These are phyloP conservation scores for Physella acuta DNA, from an alignment of 1,140 invertebrate genomes.

Conservation along the genomic window DNA sequence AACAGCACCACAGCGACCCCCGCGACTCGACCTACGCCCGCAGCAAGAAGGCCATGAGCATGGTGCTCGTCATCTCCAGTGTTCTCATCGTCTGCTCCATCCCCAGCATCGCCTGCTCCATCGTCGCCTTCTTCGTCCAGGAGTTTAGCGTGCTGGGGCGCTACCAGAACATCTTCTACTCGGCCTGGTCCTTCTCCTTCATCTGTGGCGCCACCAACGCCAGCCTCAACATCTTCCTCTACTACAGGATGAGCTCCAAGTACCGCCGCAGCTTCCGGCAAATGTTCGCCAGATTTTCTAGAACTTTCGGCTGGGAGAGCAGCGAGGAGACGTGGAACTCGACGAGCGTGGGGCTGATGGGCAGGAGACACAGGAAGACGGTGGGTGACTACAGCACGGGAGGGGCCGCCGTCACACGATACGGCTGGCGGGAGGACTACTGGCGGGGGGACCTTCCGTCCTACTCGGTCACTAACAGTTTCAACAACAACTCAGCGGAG, in stretches of 20 bases:
- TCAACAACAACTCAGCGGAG: too few relatives aligned
- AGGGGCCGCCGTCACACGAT: too few relatives aligned
- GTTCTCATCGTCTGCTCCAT: neutral
- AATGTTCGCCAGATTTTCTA: too few relatives aligned
- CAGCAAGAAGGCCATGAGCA: neutral
- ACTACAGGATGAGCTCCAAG: conserved; percentile 2
- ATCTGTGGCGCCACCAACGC: neutral
- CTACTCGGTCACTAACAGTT: too few relatives aligned
- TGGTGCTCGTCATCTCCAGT: neutral
- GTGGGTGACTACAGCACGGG: too few relatives aligned
- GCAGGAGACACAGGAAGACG: too few relatives aligned
- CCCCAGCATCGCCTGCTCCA: neutral
- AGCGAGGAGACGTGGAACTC: too few relatives aligned
- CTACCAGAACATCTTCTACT: neutral
- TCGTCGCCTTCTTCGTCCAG: neutral
- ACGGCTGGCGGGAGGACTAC: too few relatives aligned
- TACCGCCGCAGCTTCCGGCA: neutral
- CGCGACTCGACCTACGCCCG: neutral
- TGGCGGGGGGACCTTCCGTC: too few relatives aligned
- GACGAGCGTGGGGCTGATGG: too few relatives aligned
- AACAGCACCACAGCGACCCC: neutral
- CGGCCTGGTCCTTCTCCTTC: neutral
- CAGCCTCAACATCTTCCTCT: conserved; percentile 6
- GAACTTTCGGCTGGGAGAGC: too few relatives aligned
- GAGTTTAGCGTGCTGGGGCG: neutral